Evolutionary conservation across 2,797 vertebrate genomes (phyloP).

Genomic region (Esox masquinongy): DNA sequence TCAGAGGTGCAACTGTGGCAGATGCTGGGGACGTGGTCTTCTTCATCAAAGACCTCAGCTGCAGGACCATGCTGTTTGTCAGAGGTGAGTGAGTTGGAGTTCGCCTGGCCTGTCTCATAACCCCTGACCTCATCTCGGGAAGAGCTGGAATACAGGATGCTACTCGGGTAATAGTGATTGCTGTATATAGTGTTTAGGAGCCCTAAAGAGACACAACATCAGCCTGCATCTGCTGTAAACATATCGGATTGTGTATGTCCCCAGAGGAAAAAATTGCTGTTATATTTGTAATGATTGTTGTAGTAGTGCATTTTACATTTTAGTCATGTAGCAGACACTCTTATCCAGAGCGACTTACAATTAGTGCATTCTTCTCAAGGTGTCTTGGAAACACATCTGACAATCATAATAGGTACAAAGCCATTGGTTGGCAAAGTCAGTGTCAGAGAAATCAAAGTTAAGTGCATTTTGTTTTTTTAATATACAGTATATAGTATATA

Average conservation of each 20-base stretch:
- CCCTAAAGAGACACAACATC: background rate
- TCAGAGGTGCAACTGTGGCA: slow-evolving; percentile 67
- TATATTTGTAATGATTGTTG: no score
- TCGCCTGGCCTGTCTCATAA: background rate
- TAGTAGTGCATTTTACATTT: no score
- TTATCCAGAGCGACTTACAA: no score
- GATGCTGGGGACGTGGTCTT: slow-evolving; percentile 90
- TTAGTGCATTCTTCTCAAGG: no score
- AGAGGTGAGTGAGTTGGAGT: slow-evolving; percentile 76
- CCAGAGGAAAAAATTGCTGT: background rate
- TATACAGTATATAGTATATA: no score
- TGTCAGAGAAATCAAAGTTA: no score
- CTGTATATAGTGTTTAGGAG: background rate
- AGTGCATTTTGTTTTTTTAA: no score
- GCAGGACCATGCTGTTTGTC: slow-evolving; percentile 87
- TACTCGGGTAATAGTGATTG: background rate
- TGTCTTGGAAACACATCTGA: no score
- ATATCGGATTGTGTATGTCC: background rate
- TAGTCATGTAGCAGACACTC: no score
- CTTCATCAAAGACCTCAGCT: slow-evolving; percentile 81
- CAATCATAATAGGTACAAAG: no score
- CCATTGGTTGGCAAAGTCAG: no score
- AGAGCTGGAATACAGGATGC: background rate
- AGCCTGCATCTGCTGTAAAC: background rate
- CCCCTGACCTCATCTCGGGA: background rate